phyloP scores from a whole-genome alignment of 1,140 invertebrate species.

The Samia ricini region DNA sequence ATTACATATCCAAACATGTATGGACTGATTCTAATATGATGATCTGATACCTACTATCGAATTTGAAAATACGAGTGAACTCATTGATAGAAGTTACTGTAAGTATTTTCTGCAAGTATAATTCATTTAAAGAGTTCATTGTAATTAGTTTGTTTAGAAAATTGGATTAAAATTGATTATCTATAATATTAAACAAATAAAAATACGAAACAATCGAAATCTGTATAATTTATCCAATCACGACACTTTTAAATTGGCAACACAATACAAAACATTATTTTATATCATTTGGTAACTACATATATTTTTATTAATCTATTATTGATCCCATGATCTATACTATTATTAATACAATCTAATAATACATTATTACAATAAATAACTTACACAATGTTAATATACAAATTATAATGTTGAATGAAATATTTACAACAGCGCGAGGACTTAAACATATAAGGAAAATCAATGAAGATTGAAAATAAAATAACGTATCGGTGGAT shows the following conservation, averaged over 20 bases:
- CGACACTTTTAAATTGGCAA: background rate
- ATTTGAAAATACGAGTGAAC: background rate
- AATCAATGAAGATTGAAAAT: background rate
- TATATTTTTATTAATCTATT: conserved; percentile 1
- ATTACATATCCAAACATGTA: no score
- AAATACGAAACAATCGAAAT: background rate
- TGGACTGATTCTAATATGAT: no score
- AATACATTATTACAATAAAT: conserved; percentile 25
- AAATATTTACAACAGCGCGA: conserved; percentile 62
- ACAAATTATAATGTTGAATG: conserved; percentile 17
- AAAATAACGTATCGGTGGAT: background rate
- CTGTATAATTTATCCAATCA: conserved; percentile 1
- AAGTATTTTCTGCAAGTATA: no score
- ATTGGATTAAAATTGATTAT: no score
- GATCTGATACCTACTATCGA: background rate
- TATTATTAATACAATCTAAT: background rate
- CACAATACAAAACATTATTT: conserved; percentile 1
- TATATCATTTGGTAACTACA: conserved; percentile 3
- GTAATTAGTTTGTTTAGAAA: no score
- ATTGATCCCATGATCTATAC: background rate
- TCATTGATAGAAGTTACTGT: background rate
- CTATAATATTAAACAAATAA: no score
- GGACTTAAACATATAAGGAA: conserved; percentile 17
- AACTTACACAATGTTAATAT: conserved; percentile 22
- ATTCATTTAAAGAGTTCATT: no score